These are phyloP conservation scores for Belonocnema kinseyi DNA, from an alignment of 1,140 invertebrate species.

Conservation along the genomic window DNA sequence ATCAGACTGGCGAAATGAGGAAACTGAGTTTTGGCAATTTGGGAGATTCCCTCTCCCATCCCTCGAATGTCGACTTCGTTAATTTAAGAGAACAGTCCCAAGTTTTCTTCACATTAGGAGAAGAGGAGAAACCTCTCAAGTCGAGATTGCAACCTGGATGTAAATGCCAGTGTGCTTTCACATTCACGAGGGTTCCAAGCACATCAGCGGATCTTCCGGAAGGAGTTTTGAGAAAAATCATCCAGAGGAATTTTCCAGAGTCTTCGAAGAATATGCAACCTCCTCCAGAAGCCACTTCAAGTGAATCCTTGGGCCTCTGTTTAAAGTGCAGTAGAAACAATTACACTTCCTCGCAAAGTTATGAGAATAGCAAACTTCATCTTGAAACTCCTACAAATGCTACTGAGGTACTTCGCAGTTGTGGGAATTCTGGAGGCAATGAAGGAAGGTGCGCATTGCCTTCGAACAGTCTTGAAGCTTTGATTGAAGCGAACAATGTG, in stretches of 20 bases:
- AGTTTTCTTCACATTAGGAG: constrained; percentile 87
- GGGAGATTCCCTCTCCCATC: constrained; percentile 35
- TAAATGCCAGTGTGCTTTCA: constrained; percentile 65
- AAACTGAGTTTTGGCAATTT: constrained; percentile 39
- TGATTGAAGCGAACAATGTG: constrained; percentile 73
- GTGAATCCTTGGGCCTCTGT: constrained; percentile 50
- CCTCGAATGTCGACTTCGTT: constrained; percentile 50
- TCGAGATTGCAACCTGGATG: constrained; percentile 42
- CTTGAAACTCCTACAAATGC: constrained; percentile 70
- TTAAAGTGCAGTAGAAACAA: constrained; percentile 59
- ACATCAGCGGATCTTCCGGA: constrained; percentile 68
- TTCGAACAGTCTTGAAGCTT: constrained; percentile 63
- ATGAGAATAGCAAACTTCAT: constrained; percentile 57
- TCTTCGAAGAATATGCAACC: constrained; percentile 67
- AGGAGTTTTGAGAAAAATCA: constrained; percentile 65
- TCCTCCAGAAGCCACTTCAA: constrained; percentile 41
- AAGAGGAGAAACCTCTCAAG: constrained; percentile 79
- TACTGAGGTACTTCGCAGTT: constrained; percentile 66
- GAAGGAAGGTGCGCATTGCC: background rate
- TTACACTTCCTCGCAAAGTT: constrained; percentile 44
- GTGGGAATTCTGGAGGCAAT: constrained; percentile 41
- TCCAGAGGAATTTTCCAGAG: constrained; percentile 69
- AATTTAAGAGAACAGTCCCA: constrained; percentile 61
- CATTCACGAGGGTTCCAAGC: constrained; percentile 64
- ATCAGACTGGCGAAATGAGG: constrained; percentile 38